Evolutionary conservation across 2,113 vertebrate species (phyloP), one percentile per base, ranked within the genome.

Genomic region (Nesoenas mayeri): DNA sequence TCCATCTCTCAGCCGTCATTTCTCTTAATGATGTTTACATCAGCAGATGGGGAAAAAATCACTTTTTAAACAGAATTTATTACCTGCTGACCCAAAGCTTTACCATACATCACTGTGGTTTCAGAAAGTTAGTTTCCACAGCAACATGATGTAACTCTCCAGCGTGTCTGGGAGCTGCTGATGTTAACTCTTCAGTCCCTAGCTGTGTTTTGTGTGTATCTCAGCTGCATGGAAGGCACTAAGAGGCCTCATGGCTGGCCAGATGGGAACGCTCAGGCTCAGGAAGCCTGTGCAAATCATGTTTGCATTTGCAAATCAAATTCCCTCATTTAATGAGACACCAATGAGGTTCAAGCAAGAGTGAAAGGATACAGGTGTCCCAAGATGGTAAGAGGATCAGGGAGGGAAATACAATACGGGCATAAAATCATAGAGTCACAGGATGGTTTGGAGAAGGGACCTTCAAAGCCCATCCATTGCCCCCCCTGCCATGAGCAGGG

Each of bases 1-100:
- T 97, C 93, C 96, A 95, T 96, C 93, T 97, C 82, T 72, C 89
- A 95, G 95, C 96, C 90, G 85, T 97, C 95, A 96, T 97, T 97
- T 88, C 96, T 96, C 97, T 97, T 96, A 95, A 97, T 97, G 95
- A 95, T 98, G 97, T 98, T 98, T 97, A 96, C 97, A 98, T 98
- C 97, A 97, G 96, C 95, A 98, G 97, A 97, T 97, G 96, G 96
- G 87, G 97, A 85, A 96, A 96, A 97, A 98, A 97, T 90, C 96
- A 97, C 96, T 94, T 97, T 98, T 98, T 98, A 98, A 98, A 98
- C 97, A 97, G 97, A 97, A 98, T 98, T 98, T 98, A 98, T 98
- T 98, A 98, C 95, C 96, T 96, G 88, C 97, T 98, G 98, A 98
- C 98, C 98, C 97, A 97, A 97, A 97, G 97, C 97, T 97, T 97